Conservation (phyloP, 2,888 invertebrate genomes). For the Adineta ricciae region DNA sequence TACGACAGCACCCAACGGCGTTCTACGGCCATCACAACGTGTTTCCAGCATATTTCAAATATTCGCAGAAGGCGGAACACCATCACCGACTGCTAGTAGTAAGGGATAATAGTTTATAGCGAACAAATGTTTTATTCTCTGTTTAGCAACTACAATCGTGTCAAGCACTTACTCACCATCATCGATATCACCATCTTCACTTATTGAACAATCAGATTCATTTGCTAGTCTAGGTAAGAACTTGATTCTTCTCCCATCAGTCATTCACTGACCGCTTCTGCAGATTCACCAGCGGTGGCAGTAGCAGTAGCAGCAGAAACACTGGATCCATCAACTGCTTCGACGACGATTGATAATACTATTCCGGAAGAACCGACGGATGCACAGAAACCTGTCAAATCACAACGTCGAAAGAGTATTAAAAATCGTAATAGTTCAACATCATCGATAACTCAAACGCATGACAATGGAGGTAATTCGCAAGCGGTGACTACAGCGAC, state of each 20-base stretch:
- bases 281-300: no score
- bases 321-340: no score
- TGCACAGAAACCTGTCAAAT: background rate
- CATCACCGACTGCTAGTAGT: background rate
- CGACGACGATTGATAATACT: background rate
- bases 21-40: conserved; percentile 7
- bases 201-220: background rate
- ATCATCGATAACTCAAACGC: background rate
- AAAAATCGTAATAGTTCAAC: background rate
- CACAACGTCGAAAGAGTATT: background rate
- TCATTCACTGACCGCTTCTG: no score
- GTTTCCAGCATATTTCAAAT: background rate
- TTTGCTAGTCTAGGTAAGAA: no score
- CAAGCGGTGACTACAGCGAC: background rate
- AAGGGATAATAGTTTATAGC: background rate
- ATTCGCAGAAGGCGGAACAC: background rate
- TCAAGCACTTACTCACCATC: background rate
- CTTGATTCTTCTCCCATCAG: no score
- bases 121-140: background rate
- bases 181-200: background rate
- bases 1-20: background rate
- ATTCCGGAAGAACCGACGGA: background rate
- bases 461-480: background rate
- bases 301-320: no score
- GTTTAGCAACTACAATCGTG: background rate